Evolutionary conservation across 2,113 vertebrate genomes (phyloP), one percentile per base, ranked within the genome.

Genomic region (Zootoca vivipara): DNA sequence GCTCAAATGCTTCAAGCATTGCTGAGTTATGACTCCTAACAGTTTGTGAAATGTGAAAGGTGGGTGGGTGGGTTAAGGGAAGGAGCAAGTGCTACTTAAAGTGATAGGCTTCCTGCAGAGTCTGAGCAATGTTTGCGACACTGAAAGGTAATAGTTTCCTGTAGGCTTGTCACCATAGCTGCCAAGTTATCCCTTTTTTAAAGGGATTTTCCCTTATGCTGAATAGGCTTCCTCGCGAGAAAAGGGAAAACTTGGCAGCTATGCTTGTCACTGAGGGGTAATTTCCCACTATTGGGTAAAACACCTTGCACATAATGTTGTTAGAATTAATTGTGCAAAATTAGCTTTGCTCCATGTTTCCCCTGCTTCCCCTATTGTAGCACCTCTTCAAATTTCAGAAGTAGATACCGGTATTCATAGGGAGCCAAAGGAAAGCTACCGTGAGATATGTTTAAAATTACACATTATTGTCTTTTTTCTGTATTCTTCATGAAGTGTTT

Each of bases 81-180:
- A 90, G 90, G 86, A 90, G 70, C 86, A 42, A 89, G 83, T 94
- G 91, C 87, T 93, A 83, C 78, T 33, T 90, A 90, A 87, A 92
- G 85, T 62, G 88, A 85, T 84, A 85, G 83, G 86, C 89, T 93
- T 94, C 91, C 73, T 1, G 0, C 83, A 79, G 92, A 65, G 90
- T 89, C 79, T 87, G 83, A 88, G 87, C 89, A 46, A 81, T 83
- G 91, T 93, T 88, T 95, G 90, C 93, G 89, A 91, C 93, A 89
- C 90, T 85, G 1, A 18, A 73, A 86, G 83, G 85, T 70, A 81
- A 85, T 35, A 46, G 64, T 85, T 67, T 93, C 81, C 89, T 86
- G 81, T 84, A 80, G 90, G 81, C 81, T 89, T 22, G 38, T 85
- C 89, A 62, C 90, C n/a, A n/a, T n/a, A n/a, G n/a, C n/a, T n/a